Conservation (phyloP, 2,797 vertebrate species). For the Artibeus jamaicensis region DNA sequence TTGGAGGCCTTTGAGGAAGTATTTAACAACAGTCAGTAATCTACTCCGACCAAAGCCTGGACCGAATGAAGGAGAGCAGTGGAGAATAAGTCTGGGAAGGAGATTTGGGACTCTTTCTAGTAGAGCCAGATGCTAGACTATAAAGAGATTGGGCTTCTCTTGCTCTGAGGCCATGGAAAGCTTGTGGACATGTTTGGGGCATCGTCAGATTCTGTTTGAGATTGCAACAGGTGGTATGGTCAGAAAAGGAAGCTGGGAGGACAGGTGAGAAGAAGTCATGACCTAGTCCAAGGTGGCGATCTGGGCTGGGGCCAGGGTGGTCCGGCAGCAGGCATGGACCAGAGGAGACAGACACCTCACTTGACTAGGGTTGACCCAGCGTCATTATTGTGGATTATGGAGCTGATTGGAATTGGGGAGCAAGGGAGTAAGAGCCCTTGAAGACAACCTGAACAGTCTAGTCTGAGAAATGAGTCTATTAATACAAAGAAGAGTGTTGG, state of each 20-base stretch:
- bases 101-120: background rate
- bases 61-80: background rate
- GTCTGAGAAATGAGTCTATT: background rate
- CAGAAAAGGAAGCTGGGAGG: background rate
- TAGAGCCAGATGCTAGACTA: background rate
- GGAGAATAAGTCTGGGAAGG: background rate
- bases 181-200: background rate
- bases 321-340: background rate
- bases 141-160: background rate
- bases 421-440: background rate
- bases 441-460: background rate
- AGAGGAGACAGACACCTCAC: background rate
- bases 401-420: background rate
- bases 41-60: background rate
- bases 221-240: background rate
- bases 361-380: background rate
- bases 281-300: background rate
- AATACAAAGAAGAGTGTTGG: background rate
- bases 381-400: background rate
- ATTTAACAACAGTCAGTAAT: background rate
- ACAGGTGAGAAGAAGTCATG: background rate
- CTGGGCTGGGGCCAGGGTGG: background rate
- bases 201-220: background rate
- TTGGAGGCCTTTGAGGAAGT: background rate
- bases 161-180: background rate